Base-by-base conservation (phyloP, 1,140 invertebrate genomes). In the Caerostris extrusa region DNA sequence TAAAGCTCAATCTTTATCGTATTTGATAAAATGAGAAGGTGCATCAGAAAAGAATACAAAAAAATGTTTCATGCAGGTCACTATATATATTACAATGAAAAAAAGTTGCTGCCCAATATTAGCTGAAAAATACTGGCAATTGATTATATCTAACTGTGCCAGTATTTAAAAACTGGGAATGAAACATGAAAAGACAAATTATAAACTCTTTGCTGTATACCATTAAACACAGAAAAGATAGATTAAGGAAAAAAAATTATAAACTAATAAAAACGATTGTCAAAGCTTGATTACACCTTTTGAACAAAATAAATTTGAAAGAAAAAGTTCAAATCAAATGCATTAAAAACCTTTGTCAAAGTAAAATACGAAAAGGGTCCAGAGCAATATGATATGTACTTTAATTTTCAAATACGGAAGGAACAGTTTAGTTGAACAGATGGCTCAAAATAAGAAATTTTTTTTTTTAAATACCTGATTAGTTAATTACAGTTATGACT, bases 261-360 rank as follows among this genome's bases (percentile, higher is more conserved):
- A 34, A 34, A 34, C 34, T 34, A 34, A 34, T 34, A 34, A 88
- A 19, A 88, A 53, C n/a, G 86, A 88, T 88, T 88, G 86, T 88
- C 86, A 88, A 64, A 58, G 60, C 82, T 85, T 57, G 82, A 85
- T 85, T 85, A 85, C 14, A 85, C 55, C 55, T 57, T 57, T 85
- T n/a, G n/a, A 85, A 57, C 7, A n/a, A 69, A 6, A 14, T 12
- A 77, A 34, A 34, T 34, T 34, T 34, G 34, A 34, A 77, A 53
- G 12, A 77, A 53, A 77, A 50, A 8, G 50, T 77, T 77, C 50
- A 77, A 77, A 50, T 12, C 34, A 34, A 77, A 77, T 12, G 4
- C 71, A 50, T 77, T 53, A 50, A 2, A 77, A 77, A 34, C 34
- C 34, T 34, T 34, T 34, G 34, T 34, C 34, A 34, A 77, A 77